These are phyloP conservation scores for Clusia tigrina DNA, from an alignment of 2,888 invertebrate genomes.

Conservation along the genomic window DNA sequence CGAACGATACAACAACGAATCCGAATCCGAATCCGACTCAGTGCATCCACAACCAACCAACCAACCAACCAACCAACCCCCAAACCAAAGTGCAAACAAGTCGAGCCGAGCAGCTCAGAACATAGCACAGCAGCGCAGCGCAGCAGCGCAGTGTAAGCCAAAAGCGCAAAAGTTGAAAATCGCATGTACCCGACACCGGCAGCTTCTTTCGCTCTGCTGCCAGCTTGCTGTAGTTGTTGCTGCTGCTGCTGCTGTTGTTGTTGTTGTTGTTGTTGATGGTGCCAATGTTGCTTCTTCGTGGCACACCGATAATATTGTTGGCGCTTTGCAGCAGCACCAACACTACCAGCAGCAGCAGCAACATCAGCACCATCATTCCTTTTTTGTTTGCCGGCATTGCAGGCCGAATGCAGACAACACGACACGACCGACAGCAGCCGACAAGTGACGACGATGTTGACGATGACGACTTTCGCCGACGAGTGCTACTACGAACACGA, in stretches of 20 bases:
- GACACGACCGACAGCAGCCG: not conserved
- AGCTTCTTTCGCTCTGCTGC: constrained; percentile 4
- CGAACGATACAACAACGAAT: constrained; percentile 34
- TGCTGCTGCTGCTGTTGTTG: not conserved
- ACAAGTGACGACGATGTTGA: not conserved
- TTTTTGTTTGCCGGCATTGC: constrained; percentile 41
- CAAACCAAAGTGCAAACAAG: constrained; percentile 32
- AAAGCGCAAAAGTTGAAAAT: constrained; percentile 47
- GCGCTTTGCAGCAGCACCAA: constrained; percentile 44
- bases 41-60: constrained; percentile 15
- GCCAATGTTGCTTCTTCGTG: not conserved
- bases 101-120: constrained; percentile 15
- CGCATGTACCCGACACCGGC: constrained; percentile 48
- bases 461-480: no score
- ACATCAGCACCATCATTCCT: not conserved
- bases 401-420: constrained; percentile 20
- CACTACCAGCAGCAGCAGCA: constrained; percentile 15
- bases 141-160: no score
- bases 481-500: constrained; percentile 1
- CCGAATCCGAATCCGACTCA: constrained; percentile 4
- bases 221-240: constrained; percentile 15
- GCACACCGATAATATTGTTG: constrained; percentile 52
- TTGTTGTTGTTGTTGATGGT: no score
- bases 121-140: no score
- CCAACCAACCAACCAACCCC: constrained; percentile 33